Base-by-base conservation (phyloP, 1,140 invertebrate species). In the Trachymyrmex cornetzi region DNA sequence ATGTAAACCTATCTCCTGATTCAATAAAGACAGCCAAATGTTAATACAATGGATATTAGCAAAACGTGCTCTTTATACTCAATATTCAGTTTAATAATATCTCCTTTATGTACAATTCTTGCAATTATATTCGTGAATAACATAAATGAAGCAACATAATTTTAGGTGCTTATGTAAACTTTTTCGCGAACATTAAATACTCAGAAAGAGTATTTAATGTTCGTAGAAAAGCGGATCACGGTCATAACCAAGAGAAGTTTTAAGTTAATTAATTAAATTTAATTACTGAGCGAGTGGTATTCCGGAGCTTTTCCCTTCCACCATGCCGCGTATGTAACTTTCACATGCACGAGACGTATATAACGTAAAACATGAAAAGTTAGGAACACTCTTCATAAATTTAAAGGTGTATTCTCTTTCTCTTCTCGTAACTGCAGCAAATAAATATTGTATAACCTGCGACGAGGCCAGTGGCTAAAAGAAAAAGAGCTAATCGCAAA, bases 191-290 rank as follows among this genome's bases (percentile, higher is more conserved):
- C 67, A 34, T 74, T 84, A 84, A 84, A 84, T 44, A 82, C 67
- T 74, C 67, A 9, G 34, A 38, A 9, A 9, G 24, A 30, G 69
- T 59, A 75, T 84, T 84, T 84, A 74, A 74, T 24, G 69, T 44
- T 59, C n/a, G 44, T 24, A 55, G 72, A 84, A 84, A 84, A 84
- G 69, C 63, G 72, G 72, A 75, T 75, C 72, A 59, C 59, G 55
- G 72, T 59, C 72, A 61, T 59, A 75, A 34, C 72, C 72, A 59
- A 75, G 72, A 75, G 72, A 69, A 69, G 53, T 79, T 79, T 79
- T 61, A 12, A 79, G 77, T 79, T 79, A 79, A 79, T 79, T 79
- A 79, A 79, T 79, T 79, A 79, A 79, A 79, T 66, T 79, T 79
- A 79, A 81, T 81, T 81, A 81, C 77, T 53, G 12, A 72, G 79